phyloP scores from a whole-genome alignment of 1,140 invertebrate species.

The Lepeophtheirus salmonis region DNA sequence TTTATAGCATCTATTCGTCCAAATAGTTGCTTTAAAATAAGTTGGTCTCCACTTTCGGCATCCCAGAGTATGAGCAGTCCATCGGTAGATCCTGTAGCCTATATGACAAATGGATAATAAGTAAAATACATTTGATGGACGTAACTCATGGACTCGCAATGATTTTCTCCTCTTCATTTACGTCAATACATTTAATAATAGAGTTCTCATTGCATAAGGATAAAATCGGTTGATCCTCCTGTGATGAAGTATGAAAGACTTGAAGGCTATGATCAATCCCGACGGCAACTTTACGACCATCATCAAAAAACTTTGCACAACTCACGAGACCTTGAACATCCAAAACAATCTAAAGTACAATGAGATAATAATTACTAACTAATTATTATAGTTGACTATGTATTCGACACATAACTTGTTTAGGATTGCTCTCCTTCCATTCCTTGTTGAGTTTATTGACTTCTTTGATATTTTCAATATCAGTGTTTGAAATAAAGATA shows the following conservation, averaged over 20 bases:
- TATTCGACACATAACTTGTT: background rate
- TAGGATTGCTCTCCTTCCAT: background rate
- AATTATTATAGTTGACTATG: background rate
- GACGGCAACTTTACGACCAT: background rate
- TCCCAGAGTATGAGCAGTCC: slow-evolving; percentile 2
- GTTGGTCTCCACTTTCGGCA: background rate
- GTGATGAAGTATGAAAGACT: background rate
- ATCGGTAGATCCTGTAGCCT: background rate
- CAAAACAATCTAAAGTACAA: background rate
- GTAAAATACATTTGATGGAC: too few species aligned
- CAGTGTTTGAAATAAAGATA: background rate
- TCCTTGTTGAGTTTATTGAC: background rate
- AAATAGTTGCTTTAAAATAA: slow-evolving; percentile 3
- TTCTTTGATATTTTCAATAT: slow-evolving; percentile 1
- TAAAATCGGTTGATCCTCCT: background rate
- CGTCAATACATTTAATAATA: background rate
- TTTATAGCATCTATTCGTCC: background rate
- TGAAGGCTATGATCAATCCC: background rate
- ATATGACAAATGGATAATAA: too few species aligned
- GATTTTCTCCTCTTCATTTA: background rate
- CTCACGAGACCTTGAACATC: background rate
- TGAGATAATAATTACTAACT: background rate
- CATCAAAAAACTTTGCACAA: background rate
- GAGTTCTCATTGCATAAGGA: background rate
- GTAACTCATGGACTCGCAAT: too few species aligned